phyloP scores from a whole-genome alignment of 2,888 invertebrate genomes.

The Cataglyphis cursor region DNA sequence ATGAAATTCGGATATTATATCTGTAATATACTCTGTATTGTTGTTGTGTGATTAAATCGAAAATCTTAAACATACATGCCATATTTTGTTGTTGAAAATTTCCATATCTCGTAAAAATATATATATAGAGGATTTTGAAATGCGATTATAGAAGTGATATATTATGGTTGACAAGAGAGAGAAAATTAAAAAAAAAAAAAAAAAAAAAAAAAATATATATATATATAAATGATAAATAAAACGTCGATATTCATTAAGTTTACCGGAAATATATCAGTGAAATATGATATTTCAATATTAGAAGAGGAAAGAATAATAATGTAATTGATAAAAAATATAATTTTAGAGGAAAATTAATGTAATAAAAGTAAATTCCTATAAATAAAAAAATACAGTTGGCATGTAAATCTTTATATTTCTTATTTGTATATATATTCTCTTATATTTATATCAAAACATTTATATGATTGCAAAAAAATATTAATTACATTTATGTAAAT shows the following conservation, averaged over 20 bases:
- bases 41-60: slow-evolving; percentile 86
- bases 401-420: slow-evolving; percentile 26
- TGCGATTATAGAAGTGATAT: background rate
- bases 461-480: background rate
- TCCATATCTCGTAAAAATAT: slow-evolving; percentile 14
- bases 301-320: background rate
- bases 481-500: slow-evolving; percentile 6
- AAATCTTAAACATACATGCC: slow-evolving; percentile 58
- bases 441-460: slow-evolving; percentile 21
- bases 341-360: background rate
- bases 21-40: slow-evolving; percentile 86
- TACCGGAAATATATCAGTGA: background rate
- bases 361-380: background rate
- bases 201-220: background rate
- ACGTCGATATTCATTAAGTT: slow-evolving; percentile 2
- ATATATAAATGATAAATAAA: background rate
- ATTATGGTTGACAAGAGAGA: background rate
- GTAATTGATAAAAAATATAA: slow-evolving; percentile 10
- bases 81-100: slow-evolving; percentile 30
- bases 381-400: slow-evolving; percentile 9
- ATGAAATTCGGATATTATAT: slow-evolving; percentile 82
- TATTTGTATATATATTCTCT: slow-evolving; percentile 30
- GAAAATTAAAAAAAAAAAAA: background rate
- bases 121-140: background rate
- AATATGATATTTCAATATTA: background rate